Conservation (phyloP, 2,797 vertebrate genomes). For the Falco naumanni region DNA sequence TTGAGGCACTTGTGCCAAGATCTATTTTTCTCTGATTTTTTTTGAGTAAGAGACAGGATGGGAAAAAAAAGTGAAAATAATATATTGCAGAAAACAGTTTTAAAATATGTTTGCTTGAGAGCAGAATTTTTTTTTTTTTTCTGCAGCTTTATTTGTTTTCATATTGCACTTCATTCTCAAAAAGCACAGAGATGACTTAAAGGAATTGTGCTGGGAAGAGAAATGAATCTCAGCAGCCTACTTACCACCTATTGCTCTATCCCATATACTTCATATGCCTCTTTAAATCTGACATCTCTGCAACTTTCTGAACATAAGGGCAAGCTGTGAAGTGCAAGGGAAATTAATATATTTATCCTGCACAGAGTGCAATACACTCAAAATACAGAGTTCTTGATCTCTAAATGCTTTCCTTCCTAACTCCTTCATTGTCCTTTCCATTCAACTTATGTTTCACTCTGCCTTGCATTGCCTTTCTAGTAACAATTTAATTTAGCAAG, state of each 20-base stretch:
- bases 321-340: constrained; percentile 46
- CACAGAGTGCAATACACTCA: background rate
- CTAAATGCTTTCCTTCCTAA: background rate
- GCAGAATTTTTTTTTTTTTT: background rate
- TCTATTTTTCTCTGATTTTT: background rate
- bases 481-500: constrained; percentile 7
- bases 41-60: background rate
- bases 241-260: constrained; percentile 54
- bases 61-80: background rate
- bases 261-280: constrained; percentile 30
- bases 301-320: constrained; percentile 49
- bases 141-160: constrained; percentile 18
- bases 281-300: constrained; percentile 55
- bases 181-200: background rate
- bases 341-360: constrained; percentile 57
- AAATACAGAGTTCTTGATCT: background rate
- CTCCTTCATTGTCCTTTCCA: constrained; percentile 1
- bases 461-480: background rate
- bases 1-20: background rate
- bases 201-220: constrained; percentile 41
- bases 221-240: constrained; percentile 59
- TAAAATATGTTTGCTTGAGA: constrained; percentile 21
- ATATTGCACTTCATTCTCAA: background rate
- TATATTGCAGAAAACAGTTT: background rate
- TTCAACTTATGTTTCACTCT: background rate